Evolutionary conservation across 2,888 invertebrate genomes (phyloP), one percentile per base, ranked within the genome.

Genomic region (Sipunculus nudus): DNA sequence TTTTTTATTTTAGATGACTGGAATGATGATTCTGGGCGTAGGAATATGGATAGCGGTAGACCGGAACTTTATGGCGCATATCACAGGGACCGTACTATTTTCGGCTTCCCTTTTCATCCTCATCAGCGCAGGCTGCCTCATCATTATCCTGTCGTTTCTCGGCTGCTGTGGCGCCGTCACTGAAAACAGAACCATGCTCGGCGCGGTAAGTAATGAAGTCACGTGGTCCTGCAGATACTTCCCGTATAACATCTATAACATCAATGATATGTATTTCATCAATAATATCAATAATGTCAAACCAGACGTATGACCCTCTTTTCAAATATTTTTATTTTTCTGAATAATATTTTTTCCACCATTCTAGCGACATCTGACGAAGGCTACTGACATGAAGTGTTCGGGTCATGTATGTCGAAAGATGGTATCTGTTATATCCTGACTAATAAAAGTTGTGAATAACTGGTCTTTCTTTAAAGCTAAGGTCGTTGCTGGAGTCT

Each of bases 131-230:
- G 95, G 96, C 5, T 88, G 90, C 32, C 86, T 92, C 63, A 89
- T 94, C 63, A 89, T 92, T 75, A 78, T 95, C 65, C 88, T 96
- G 54, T 91, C 96, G 10, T 90, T 95, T 83, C 88, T 96, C 65
- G 96, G 96, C 59, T 96, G 95, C 84, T 88, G 93, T 77, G 96
- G 96, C 45, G 94, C 96, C n/a, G 90, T 92, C 46, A 92, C 91
- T 81, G 96, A 96, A 87, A 91, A 95, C 78, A 92, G 93, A 84
- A 96, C 95, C 84, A 91, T 96, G 89, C 88, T 96, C 48, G 88
- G 95, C 58, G 92, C 92, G 86, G 95, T 95, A 85, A 87, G 89
- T 85, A 16, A 6, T 23, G 25, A 47, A 29, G 58, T 55, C 39
- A 53, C n/a, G n/a, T n/a, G n/a, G n/a, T n/a, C n/a, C n/a, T n/a